phyloP scores from a whole-genome alignment of 2,888 invertebrate genomes.

The Drosophila mulleri region DNA sequence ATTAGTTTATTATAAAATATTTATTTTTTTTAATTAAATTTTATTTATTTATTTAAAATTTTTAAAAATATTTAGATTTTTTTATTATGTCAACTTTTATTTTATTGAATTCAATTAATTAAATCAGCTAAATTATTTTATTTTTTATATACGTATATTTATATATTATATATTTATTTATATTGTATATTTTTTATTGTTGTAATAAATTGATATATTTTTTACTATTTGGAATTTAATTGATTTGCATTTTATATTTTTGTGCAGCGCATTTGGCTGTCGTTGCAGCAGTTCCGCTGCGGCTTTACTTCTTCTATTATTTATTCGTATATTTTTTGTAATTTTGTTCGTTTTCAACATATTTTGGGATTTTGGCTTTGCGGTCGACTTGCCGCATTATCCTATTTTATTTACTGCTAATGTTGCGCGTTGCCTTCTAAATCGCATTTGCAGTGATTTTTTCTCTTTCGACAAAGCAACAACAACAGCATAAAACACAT shows the following conservation, averaged over 20 bases:
- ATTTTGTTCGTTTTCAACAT: slow-evolving; percentile 13
- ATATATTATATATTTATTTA: too few relatives aligned
- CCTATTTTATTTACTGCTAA: slow-evolving; percentile 79
- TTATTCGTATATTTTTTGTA: slow-evolving; percentile 1
- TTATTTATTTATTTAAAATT: too few relatives aligned
- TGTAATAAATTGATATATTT: too few relatives aligned
- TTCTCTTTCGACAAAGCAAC: slow-evolving; percentile 30
- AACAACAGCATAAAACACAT: slow-evolving; percentile 75
- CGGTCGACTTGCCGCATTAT: slow-evolving; percentile 78
- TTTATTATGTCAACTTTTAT: too few relatives aligned
- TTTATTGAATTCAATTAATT: too few relatives aligned
- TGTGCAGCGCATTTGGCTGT: slow-evolving; percentile 1
- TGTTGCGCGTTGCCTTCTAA: slow-evolving; percentile 78
- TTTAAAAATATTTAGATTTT: too few relatives aligned
- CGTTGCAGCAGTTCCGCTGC: slow-evolving; percentile 11
- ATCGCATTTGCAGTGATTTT: slow-evolving; percentile 79
- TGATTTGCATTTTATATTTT: background rate
- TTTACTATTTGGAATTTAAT: background rate
- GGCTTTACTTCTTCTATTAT: slow-evolving; percentile 13
- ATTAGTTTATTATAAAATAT: too few relatives aligned
- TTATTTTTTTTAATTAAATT: too few relatives aligned
- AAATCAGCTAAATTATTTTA: too few relatives aligned
- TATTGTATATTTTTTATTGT: too few relatives aligned
- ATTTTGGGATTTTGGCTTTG: slow-evolving; percentile 40
- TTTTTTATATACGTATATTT: too few relatives aligned